These are phyloP conservation scores for Myxocyprinus asiaticus DNA, from an alignment of 2,113 vertebrate genomes.

Conservation along the genomic window DNA sequence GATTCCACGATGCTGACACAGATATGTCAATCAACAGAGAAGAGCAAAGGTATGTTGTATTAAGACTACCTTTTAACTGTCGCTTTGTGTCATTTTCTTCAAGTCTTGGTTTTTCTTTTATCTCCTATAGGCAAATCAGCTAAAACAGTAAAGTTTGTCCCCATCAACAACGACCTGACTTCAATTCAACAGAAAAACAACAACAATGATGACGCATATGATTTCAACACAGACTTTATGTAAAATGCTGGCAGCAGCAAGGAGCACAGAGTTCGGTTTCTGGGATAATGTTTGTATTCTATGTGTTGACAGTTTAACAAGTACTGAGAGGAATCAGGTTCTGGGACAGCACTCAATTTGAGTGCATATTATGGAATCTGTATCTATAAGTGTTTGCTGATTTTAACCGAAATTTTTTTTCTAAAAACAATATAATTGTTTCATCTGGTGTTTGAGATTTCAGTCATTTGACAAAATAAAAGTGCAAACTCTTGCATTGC, in stretches of 20 bases:
- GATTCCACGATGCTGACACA: neutral
- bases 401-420: neutral
- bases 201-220: constrained; percentile 78
- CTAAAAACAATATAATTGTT: neutral
- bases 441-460: neutral
- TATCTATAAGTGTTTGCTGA: neutral
- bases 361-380: neutral
- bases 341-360: neutral
- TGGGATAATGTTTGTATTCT: too few species aligned
- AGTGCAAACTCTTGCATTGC: neutral
- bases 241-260: constrained; percentile 45
- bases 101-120: neutral
- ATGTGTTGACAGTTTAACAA: neutral
- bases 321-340: neutral
- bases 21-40: neutral
- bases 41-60: constrained; percentile 14
- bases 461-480: neutral
- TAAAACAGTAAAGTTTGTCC: constrained; percentile 52
- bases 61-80: neutral
- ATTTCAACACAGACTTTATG: constrained; percentile 88
- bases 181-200: constrained; percentile 54
- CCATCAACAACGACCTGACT: constrained; percentile 55
- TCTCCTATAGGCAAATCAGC: constrained; percentile 47
- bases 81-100: too few species aligned
- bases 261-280: too few species aligned